A percentile compares a stretch with the other conserved stretches of the same genome.
Evolutionary conservation across 2,113 vertebrate genomes (phyloP).

Genomic region (Phyllopteryx taeniolatus): DNA sequence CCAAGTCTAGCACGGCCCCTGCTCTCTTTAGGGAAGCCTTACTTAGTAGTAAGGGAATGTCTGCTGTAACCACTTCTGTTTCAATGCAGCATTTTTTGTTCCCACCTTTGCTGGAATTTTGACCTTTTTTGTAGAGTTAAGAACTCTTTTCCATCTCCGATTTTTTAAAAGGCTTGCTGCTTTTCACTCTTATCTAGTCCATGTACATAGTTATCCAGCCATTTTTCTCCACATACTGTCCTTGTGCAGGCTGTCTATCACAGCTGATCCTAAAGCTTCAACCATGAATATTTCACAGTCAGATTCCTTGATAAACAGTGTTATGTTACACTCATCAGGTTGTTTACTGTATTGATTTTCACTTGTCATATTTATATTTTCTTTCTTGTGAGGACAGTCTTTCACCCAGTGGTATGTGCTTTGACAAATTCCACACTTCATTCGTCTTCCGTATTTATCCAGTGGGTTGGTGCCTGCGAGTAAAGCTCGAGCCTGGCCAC

Average conservation of each 20-base stretch:
- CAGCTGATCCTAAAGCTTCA: too few relatives aligned
- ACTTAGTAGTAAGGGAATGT: not conserved
- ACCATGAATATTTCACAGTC: too few relatives aligned
- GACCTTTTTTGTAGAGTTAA: not conserved
- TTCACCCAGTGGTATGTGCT: not conserved
- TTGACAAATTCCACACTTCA: not conserved
- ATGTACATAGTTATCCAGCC: too few relatives aligned
- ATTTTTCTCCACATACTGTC: too few relatives aligned
- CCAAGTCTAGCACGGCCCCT: not conserved
- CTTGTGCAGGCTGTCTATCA: too few relatives aligned
- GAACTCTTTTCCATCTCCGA: slow-evolving; percentile 1
- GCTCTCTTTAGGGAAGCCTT: not conserved
- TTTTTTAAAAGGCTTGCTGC: not conserved
- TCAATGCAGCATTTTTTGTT: not conserved
- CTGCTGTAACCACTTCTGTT: not conserved
- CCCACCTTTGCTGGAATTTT: not conserved
- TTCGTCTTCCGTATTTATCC: not conserved
- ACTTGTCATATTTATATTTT: not conserved
- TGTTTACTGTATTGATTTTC: too few relatives aligned
- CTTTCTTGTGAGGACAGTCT: not conserved
- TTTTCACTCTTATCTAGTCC: not conserved
- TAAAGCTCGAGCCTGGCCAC: not conserved
- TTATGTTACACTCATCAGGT: too few relatives aligned
- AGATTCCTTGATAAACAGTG: too few relatives aligned
- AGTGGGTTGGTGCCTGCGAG: not conserved